Conservation (phyloP, 2,113 vertebrate species). For the Nothoprocta perdicaria region DNA sequence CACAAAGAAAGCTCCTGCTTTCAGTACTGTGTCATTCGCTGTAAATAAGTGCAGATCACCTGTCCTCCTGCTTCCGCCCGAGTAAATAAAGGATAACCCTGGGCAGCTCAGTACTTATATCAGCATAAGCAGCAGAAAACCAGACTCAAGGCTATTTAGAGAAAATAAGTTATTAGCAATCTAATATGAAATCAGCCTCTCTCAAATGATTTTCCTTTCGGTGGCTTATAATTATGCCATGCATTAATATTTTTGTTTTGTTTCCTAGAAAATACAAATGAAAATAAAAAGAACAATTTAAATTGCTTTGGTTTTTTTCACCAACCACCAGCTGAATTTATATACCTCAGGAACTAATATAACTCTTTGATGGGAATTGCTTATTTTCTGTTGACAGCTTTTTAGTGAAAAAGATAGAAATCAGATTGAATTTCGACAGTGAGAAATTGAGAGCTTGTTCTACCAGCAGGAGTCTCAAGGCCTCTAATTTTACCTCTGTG, state of each 20-base stretch:
- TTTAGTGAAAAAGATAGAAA: conserved; percentile 86
- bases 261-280: conserved; percentile 72
- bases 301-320: conserved; percentile 66
- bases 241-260: conserved; percentile 60
- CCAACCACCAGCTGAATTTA: conserved; percentile 47
- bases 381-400: conserved; percentile 85
- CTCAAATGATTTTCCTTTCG: conserved; percentile 12
- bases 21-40: background rate
- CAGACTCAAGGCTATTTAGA: background rate
- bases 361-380: conserved; percentile 76
- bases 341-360: conserved; percentile 73
- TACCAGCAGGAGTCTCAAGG: conserved; percentile 81
- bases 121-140: background rate
- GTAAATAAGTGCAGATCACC: background rate
- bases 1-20: background rate
- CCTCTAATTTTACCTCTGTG: conserved; percentile 80
- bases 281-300: conserved; percentile 65
- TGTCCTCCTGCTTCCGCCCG: background rate
- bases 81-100: background rate
- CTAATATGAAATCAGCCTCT: background rate
- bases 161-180: background rate
- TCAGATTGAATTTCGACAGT: conserved; percentile 84
- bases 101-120: background rate
- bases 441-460: conserved; percentile 83
- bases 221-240: background rate